These are phyloP conservation scores for Limonius californicus DNA, from an alignment of 1,140 invertebrate genomes.

Conservation along the genomic window DNA sequence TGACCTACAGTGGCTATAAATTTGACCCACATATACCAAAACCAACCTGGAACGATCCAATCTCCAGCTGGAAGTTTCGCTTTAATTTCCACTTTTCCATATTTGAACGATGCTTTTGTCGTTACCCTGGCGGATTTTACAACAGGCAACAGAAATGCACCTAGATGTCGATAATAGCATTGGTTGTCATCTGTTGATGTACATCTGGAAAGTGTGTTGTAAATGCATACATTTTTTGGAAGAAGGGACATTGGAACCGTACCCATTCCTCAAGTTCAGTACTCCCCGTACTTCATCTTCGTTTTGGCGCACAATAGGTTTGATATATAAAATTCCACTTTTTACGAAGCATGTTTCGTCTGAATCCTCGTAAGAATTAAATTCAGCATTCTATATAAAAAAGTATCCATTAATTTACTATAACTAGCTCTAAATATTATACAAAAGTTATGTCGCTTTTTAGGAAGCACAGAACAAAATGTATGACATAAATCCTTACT, in stretches of 20 bases:
- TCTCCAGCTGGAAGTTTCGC: constrained; percentile 64
- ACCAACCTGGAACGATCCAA: constrained; percentile 60
- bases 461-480: too few relatives aligned
- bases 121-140: constrained; percentile 31
- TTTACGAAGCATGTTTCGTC: constrained; percentile 17
- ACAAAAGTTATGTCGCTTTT: too few relatives aligned
- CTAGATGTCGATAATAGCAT: constrained; percentile 18
- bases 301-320: neutral
- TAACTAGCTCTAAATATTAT: too few relatives aligned
- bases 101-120: constrained; percentile 58
- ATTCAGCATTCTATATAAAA: constrained; percentile 39
- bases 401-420: too few relatives aligned
- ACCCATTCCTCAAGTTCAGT: constrained; percentile 24
- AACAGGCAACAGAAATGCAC: constrained; percentile 25
- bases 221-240: too few relatives aligned
- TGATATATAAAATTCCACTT: constrained; percentile 16
- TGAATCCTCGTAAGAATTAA: constrained; percentile 35
- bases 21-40: too few relatives aligned
- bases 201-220: constrained; percentile 19
- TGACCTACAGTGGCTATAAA: too few relatives aligned
- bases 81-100: constrained; percentile 58
- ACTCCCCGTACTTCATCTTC: constrained; percentile 20
- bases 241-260: too few relatives aligned
- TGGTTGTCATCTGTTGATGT: constrained; percentile 18
- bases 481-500: too few relatives aligned